Base-by-base conservation (phyloP, 2,113 vertebrate genomes). In the Periophthalmodon schlosseri region DNA sequence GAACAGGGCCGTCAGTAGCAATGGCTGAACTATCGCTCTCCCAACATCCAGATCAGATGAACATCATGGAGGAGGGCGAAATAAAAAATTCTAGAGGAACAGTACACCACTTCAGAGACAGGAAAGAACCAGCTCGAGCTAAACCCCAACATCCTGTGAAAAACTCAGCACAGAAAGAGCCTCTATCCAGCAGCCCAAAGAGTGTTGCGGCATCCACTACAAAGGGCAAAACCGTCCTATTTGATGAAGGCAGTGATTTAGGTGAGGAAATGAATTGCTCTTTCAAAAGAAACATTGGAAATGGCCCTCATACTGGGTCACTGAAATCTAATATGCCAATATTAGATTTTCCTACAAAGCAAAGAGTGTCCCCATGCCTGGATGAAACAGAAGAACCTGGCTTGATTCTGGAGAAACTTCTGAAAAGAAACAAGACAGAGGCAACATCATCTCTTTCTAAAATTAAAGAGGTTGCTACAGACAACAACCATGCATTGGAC, bases 361-460 rank as follows among this genome's bases (percentile, higher is more conserved):
- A 65, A 65, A 70, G 63, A n/a, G 63, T 71, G 21, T 34, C 21
- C 15, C 34, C 72, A 36, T 49, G 68, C 73, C 16, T 64, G 6
- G 70, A 46, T 10, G 34, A n/a, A 46, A 4, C 76, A 10, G 2
- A 1, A 23, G 88, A 88, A 47, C 81, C 89, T 23, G 80, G 85
- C 46, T 90, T 84, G 49, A 93, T 93, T 85, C 69, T 93, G 78
- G 86, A 90, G 78, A 92, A 82, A 78, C 81, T 93, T 8, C 75
- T 93, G 61, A 88, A 54, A 75, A 89, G 87, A 83, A 89, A 87
- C 36, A 85, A 34, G 77, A 86, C 75, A 9, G 84, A 86, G 28
- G 61, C 66, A 1, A 76, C 39, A 18, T 47, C 81, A 9, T 44
- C 39, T 58, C 46, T 77, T 5, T 84, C 76, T 39, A 69, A 76